Percentiles rank a stretch among this genome's conserved stretches.
Conservation (phyloP, 2,797 vertebrate genomes). For the Dendrocincla fuliginosa region DNA sequence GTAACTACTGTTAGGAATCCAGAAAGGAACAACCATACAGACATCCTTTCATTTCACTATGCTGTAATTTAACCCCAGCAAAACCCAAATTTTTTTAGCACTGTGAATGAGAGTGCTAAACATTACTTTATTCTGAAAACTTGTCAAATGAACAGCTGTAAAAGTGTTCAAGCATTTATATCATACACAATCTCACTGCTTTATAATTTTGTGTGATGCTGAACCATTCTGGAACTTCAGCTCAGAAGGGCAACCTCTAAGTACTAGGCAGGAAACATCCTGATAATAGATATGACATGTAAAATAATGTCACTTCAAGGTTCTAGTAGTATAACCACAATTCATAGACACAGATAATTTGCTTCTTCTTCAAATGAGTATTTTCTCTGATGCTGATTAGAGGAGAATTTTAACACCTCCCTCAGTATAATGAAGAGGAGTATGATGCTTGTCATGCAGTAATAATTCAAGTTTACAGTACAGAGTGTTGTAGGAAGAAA, state of each 20-base stretch:
- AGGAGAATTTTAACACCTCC: background rate
- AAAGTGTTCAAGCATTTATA: background rate
- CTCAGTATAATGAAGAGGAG: background rate
- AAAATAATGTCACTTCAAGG: background rate
- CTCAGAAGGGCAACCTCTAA: background rate
- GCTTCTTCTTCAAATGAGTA: background rate
- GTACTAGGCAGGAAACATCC: background rate
- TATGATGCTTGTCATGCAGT: background rate
- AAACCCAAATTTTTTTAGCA: slow-evolving; percentile 31
- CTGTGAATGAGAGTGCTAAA: background rate
- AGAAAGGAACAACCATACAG: slow-evolving; percentile 6
- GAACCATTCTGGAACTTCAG: background rate
- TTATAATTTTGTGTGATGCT: background rate
- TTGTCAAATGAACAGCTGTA: slow-evolving; percentile 11
- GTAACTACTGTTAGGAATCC: background rate
- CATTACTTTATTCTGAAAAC: slow-evolving; percentile 14
- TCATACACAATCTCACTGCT: background rate
- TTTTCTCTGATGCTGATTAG: background rate
- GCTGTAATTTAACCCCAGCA: slow-evolving; percentile 47
- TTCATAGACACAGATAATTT: background rate
- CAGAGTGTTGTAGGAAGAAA: background rate
- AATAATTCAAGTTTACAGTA: background rate
- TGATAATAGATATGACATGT: background rate
- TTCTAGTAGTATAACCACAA: background rate
- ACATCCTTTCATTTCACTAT: slow-evolving; percentile 31